A percentile compares a stretch with the other conserved stretches of the same genome.
phyloP scores from a whole-genome alignment of 2,888 invertebrate genomes.

The Agriopis leucophaearia region DNA sequence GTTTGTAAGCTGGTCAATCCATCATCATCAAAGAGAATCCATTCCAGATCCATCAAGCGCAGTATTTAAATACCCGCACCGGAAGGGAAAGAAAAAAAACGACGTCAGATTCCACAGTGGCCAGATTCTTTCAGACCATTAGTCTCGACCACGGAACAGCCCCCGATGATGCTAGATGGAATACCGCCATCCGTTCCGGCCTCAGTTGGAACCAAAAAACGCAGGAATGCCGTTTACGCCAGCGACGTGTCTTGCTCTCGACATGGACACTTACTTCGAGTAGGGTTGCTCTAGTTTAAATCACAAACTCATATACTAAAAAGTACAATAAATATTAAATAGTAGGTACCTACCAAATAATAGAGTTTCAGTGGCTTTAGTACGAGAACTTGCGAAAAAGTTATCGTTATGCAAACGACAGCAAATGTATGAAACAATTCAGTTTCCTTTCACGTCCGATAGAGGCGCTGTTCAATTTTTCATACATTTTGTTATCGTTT shows the following conservation, averaged over 20 bases:
- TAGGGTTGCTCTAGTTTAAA: slow-evolving; percentile 15
- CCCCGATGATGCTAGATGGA: slow-evolving; percentile 38
- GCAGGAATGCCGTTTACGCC: slow-evolving; percentile 78
- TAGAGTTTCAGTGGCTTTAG: too few species aligned
- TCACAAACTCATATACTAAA: too few species aligned
- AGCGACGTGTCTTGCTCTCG: slow-evolving; percentile 33
- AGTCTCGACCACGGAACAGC: slow-evolving; percentile 58
- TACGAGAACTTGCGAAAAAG: too few species aligned
- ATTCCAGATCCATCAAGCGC: slow-evolving; percentile 2
- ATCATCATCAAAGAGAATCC: neutral
- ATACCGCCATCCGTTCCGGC: slow-evolving; percentile 75
- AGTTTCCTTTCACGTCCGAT: too few species aligned
- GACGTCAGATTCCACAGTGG: slow-evolving; percentile 23
- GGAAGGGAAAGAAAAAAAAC: slow-evolving; percentile 45
- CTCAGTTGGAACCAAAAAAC: slow-evolving; percentile 71
- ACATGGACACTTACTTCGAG: slow-evolving; percentile 21
- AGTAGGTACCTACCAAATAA: too few species aligned
- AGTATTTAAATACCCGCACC: slow-evolving; percentile 37
- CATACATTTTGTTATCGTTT: too few species aligned
- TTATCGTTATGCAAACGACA: too few species aligned
- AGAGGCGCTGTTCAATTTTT: too few species aligned
- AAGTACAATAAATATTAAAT: too few species aligned
- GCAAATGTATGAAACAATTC: too few species aligned
- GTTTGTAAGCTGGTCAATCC: too few species aligned
- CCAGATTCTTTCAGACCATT: slow-evolving; percentile 54